Percentiles rank a stretch among this genome's conserved stretches.
These are phyloP conservation scores for Hyperoodon ampullatus DNA, from an alignment of 2,113 vertebrate genomes.

Conservation along the genomic window DNA sequence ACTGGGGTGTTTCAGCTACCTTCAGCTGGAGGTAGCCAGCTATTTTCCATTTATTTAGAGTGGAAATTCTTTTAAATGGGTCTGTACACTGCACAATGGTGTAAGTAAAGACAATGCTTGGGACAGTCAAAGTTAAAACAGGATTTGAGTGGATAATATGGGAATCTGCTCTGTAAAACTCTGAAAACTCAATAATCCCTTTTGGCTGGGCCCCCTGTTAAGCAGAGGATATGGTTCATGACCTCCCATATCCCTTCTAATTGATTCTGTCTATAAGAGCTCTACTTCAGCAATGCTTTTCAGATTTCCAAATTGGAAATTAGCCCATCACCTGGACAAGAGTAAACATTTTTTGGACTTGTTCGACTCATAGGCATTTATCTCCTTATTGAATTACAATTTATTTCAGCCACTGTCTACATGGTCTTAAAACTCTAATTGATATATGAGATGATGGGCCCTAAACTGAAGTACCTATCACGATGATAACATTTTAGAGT, in stretches of 20 bases:
- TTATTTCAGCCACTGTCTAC: not conserved
- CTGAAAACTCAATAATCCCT: not conserved
- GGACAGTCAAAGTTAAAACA: conserved; percentile 11
- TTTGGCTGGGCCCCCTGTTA: not conserved
- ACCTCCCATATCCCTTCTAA: not conserved
- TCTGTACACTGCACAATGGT: not conserved
- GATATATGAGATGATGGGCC: not conserved
- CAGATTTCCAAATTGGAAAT: conserved; percentile 47
- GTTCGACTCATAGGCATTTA: not conserved
- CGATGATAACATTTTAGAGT: not conserved
- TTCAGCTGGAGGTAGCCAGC: not conserved
- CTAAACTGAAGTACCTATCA: not conserved
- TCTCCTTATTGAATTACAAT: not conserved
- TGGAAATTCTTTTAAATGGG: conserved; percentile 7
- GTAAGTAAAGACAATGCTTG: not conserved
- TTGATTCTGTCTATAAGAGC: not conserved
- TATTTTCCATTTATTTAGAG: conserved; percentile 29
- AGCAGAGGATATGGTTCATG: not conserved
- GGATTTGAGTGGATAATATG: not conserved
- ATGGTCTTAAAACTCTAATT: not conserved
- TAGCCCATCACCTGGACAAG: not conserved
- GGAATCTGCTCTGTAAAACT: conserved; percentile 9
- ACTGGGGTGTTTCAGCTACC: not conserved
- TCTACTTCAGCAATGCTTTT: conserved; percentile 8
- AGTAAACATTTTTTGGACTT: conserved; percentile 31